A percentile compares a stretch with the other conserved stretches of the same genome.
Evolutionary conservation across 30 jellyfish, hydroid and myxozoan genomes (phyloP).

Genomic region (Aurelia sp.): DNA sequence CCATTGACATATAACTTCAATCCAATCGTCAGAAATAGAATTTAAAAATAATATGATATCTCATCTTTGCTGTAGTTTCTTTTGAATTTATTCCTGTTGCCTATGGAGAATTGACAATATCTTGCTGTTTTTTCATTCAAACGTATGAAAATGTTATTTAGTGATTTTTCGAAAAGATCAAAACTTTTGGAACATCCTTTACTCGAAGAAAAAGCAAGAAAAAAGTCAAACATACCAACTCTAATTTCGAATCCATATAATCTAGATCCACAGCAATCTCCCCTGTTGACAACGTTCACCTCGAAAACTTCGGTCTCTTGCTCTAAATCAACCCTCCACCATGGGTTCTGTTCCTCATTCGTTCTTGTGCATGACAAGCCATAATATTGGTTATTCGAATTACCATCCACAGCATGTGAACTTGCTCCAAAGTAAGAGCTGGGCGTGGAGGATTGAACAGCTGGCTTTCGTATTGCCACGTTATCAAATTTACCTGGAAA

Average conservation of each 20-base stretch:
- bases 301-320: conserved; percentile 22
- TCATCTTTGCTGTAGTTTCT: no score
- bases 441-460: conserved; percentile 34
- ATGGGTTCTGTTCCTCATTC: conserved; percentile 5
- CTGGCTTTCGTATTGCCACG: conserved; percentile 15
- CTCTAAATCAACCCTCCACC: conserved; percentile 49
- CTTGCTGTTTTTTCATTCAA: no score
- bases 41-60: no score
- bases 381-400: neutral
- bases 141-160: no score
- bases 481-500: conserved; percentile 27
- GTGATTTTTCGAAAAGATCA: no score
- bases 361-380: conserved; percentile 31
- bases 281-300: conserved; percentile 21
- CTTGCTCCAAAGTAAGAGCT: conserved; percentile 21
- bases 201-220: no score
- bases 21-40: no score
- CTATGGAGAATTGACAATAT: no score
- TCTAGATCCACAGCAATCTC: conserved; percentile 27
- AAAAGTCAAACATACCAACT: conserved; percentile 18
- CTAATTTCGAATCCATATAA: conserved; percentile 20
- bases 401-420: conserved; percentile 37
- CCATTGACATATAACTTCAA: no score
- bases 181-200: no score
- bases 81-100: no score